A percentile compares a stretch with the other conserved stretches of the same genome.
Evolutionary conservation across 1,140 invertebrate genomes (phyloP).

Genomic region (Stegodyphus mimosarum): DNA sequence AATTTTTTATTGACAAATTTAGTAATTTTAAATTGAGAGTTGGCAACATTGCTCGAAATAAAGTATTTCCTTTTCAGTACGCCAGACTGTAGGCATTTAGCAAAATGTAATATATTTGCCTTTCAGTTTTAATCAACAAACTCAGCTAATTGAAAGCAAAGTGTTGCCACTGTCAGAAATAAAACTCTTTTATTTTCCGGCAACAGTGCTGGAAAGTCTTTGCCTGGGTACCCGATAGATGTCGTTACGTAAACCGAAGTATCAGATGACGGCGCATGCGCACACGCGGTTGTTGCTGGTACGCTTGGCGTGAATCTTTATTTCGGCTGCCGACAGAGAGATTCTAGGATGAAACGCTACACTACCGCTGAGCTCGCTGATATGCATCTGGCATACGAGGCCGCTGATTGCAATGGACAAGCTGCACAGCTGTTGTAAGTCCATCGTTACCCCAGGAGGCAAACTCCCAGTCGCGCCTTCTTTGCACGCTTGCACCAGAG

Average conservation of each 20-base stretch:
- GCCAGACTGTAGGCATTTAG: too few relatives aligned
- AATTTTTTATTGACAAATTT: too few relatives aligned
- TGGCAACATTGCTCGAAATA: too few relatives aligned
- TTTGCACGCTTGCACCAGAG: neutral
- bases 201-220: neutral
- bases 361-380: slow-evolving; percentile 10
- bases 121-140: too few relatives aligned
- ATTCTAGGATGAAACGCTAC: neutral
- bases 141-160: too few relatives aligned
- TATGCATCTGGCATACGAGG: neutral
- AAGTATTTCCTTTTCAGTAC: too few relatives aligned
- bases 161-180: too few relatives aligned
- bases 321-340: slow-evolving; percentile 15
- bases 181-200: neutral
- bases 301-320: neutral
- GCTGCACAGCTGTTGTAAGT: neutral
- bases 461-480: neutral
- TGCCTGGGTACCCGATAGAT: neutral
- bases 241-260: neutral
- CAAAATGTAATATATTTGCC: too few relatives aligned
- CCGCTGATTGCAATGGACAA: neutral
- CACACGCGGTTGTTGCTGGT: neutral
- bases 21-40: too few relatives aligned
- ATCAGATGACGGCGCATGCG: slow-evolving; percentile 7
- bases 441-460: neutral